These are phyloP conservation scores for Lasioglossum albipes DNA, from an alignment of 1,140 invertebrate species.

Conservation along the genomic window DNA sequence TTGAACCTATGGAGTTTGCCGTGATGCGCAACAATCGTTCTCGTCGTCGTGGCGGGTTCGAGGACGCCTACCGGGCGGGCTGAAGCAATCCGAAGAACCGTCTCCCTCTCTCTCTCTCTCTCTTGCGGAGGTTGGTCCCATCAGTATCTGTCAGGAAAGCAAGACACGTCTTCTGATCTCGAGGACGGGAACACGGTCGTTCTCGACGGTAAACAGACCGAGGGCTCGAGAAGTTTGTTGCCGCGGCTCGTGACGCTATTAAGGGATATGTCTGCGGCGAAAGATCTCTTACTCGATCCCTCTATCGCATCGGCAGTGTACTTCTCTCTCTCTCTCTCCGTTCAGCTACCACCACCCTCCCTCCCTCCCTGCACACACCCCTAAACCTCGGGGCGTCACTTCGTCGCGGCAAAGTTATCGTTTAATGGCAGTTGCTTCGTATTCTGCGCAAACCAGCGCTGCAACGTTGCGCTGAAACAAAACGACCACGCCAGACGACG, in stretches of 20 bases:
- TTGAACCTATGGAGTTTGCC: background rate
- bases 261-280: constrained; percentile 31
- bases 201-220: constrained; percentile 41
- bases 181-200: constrained; percentile 19
- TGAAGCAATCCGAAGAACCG: background rate
- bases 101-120: too few relatives aligned
- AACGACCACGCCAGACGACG: background rate
- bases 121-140: background rate
- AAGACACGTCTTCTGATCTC: constrained; percentile 28
- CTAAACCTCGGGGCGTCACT: background rate
- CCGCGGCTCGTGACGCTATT: constrained; percentile 35
- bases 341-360: too few relatives aligned
- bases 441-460: background rate
- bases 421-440: constrained; percentile 13
- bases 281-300: constrained; percentile 23
- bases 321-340: background rate
- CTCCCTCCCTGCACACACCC: background rate
- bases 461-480: background rate
- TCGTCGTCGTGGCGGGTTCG: too few relatives aligned
- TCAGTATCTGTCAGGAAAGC: constrained; percentile 32
- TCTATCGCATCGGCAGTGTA: background rate
- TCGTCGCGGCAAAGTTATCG: constrained; percentile 4
- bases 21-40: constrained; percentile 3
- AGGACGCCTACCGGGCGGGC: background rate
- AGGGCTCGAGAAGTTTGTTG: constrained; percentile 30